Percentiles rank a stretch among this genome's conserved stretches.
These are phyloP conservation scores for Oscheius sp. DNA, from an alignment of 2,888 invertebrate species.

Conservation along the genomic window DNA sequence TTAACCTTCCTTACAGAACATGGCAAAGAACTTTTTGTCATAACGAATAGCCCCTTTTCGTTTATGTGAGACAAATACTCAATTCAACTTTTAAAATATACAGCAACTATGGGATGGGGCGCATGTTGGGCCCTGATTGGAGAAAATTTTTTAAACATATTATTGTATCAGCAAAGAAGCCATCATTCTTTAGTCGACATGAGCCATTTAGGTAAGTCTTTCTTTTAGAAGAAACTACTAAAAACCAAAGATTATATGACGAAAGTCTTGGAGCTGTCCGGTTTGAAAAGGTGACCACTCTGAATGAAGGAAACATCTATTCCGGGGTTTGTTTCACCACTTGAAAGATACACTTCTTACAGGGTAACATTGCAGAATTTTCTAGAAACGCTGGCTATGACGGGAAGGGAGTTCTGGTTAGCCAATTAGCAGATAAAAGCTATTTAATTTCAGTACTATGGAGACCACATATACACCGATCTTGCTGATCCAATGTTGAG, in stretches of 20 bases:
- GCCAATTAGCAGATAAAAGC: too few relatives aligned
- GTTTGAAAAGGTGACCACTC: constrained; percentile 87
- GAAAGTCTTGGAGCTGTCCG: constrained; percentile 82
- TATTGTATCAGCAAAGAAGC: constrained; percentile 90
- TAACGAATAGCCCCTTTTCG: constrained; percentile 93
- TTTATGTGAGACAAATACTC: constrained; percentile 79
- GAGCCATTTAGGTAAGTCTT: constrained; percentile 68
- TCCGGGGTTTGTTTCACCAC: constrained; percentile 79
- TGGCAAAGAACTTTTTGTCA: constrained; percentile 88
- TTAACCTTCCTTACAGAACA: constrained; percentile 80
- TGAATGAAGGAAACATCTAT: constrained; percentile 89
- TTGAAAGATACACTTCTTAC: neutral
- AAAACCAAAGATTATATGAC: constrained; percentile 88
- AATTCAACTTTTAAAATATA: too few relatives aligned
- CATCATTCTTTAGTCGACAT: constrained; percentile 84
- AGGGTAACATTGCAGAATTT: constrained; percentile 91
- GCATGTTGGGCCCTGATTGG: constrained; percentile 88
- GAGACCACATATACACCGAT: constrained; percentile 97
- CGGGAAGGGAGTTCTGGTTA: constrained; percentile 89
- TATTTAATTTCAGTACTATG: too few relatives aligned
- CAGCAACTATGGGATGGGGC: constrained; percentile 90
- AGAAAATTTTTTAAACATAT: constrained; percentile 89
- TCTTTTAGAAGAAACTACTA: too few relatives aligned
- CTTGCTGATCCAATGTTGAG: constrained; percentile 77
- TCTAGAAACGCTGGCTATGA: constrained; percentile 91